These are phyloP conservation scores for Eupithecia insigniata DNA, from an alignment of 2,888 invertebrate genomes.

Conservation along the genomic window DNA sequence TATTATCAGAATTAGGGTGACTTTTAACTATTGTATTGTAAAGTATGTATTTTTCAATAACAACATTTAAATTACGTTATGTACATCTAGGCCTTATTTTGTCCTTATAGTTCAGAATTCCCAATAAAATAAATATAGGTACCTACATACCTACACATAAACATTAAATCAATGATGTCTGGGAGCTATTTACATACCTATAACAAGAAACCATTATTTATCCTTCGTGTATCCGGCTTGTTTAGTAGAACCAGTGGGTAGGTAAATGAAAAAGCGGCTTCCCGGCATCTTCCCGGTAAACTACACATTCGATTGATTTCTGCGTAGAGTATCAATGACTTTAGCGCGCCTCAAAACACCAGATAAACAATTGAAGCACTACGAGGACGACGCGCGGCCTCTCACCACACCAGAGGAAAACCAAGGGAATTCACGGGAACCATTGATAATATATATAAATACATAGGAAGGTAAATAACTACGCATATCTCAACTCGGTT, in stretches of 20 bases:
- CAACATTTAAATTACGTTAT: too few species aligned
- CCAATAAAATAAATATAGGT: not conserved
- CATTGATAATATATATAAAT: not conserved
- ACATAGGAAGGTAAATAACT: not conserved
- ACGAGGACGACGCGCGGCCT: not conserved
- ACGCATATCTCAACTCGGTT: not conserved
- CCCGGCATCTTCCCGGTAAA: not conserved
- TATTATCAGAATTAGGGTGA: not conserved
- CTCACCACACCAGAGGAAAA: slow-evolving; percentile 4
- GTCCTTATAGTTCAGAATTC: not conserved
- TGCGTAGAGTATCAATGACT: slow-evolving; percentile 12
- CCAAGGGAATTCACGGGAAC: not conserved
- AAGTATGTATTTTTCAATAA: too few species aligned
- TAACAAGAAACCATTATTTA: not conserved
- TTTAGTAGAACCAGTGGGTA: not conserved
- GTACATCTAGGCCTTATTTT: not conserved
- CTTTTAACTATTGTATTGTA: too few species aligned
- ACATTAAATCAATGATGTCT: not conserved
- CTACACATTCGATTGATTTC: slow-evolving; percentile 3
- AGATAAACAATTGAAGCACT: not conserved
- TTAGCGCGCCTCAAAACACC: slow-evolving; percentile 3
- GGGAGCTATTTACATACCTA: not conserved
- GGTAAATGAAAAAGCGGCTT: not conserved
- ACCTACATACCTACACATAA: too few species aligned
- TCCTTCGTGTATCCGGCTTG: not conserved